phyloP scores from a whole-genome alignment of 1,140 invertebrate genomes.

The Magallana angulata region DNA sequence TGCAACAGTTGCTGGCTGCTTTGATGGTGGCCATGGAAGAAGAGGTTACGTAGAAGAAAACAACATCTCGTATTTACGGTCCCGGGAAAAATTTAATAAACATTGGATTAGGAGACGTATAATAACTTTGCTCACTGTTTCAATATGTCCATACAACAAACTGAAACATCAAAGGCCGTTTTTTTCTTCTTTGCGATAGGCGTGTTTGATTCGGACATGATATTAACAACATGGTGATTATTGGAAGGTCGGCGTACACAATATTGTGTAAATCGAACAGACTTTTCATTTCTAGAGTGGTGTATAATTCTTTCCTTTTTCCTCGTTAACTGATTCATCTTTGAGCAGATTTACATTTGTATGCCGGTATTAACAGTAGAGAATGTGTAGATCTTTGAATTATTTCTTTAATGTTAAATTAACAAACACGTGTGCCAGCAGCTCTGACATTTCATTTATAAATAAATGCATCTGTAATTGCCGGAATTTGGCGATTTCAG shows the following conservation, averaged over 20 bases:
- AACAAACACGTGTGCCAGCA: not conserved
- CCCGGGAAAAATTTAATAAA: constrained; percentile 26
- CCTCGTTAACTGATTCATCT: constrained; percentile 20
- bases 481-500: no score
- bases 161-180: not conserved
- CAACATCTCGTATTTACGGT: constrained; percentile 33
- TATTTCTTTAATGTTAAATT: constrained; percentile 27
- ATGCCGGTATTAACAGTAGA: not conserved
- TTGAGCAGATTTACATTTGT: not conserved
- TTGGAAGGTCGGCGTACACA: constrained; percentile 22
- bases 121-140: constrained; percentile 36
- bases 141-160: constrained; percentile 31
- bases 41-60: not conserved
- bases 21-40: constrained; percentile 29
- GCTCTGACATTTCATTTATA: not conserved
- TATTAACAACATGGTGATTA: constrained; percentile 22
- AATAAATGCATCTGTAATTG: not conserved
- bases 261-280: constrained; percentile 23
- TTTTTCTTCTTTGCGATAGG: constrained; percentile 25
- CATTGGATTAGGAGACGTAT: constrained; percentile 26
- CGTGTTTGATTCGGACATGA: constrained; percentile 24
- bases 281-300: not conserved
- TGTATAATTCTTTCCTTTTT: constrained; percentile 1
- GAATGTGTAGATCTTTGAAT: not conserved
- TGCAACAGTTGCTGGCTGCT: constrained; percentile 6